phyloP scores from a whole-genome alignment of 1,140 invertebrate genomes.

The Cataglyphis hispanica region DNA sequence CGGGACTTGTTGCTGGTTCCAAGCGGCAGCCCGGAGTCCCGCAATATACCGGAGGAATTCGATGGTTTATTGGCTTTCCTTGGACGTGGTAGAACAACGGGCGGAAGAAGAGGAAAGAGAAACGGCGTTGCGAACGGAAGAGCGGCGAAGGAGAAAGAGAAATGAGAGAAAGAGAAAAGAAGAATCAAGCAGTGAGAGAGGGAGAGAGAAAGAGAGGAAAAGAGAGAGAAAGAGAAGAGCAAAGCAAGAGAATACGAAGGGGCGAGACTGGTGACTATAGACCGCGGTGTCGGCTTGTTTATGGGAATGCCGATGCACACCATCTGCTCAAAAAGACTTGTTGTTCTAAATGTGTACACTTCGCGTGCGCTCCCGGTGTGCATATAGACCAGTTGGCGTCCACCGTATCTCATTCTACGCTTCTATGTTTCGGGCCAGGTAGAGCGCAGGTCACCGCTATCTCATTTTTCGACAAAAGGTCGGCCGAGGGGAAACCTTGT shows the following conservation, averaged over 20 bases:
- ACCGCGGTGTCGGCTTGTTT: constrained; percentile 82
- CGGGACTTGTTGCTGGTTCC: constrained; percentile 83
- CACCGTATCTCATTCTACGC: constrained; percentile 26
- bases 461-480: constrained; percentile 16
- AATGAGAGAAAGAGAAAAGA: constrained; percentile 25
- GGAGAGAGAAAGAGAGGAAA: constrained; percentile 55
- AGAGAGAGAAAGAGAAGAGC: constrained; percentile 28
- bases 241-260: constrained; percentile 37
- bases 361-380: constrained; percentile 59
- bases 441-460: constrained; percentile 15
- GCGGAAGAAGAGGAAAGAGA: constrained; percentile 68
- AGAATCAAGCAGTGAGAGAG: constrained; percentile 4
- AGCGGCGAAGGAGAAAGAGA: constrained; percentile 53
- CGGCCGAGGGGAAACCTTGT: not conserved
- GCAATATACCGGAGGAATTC: constrained; percentile 85
- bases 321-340: constrained; percentile 83
- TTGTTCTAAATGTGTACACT: constrained; percentile 82
- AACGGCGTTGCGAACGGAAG: constrained; percentile 62
- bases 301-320: constrained; percentile 81
- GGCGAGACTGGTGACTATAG: constrained; percentile 73
- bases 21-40: constrained; percentile 74
- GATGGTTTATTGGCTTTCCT: constrained; percentile 86
- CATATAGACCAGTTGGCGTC: constrained; percentile 71
- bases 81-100: constrained; percentile 83
- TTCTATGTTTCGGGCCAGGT: constrained; percentile 18